Base-by-base conservation (phyloP, 2,888 invertebrate species). In the Aplocera efformata region DNA sequence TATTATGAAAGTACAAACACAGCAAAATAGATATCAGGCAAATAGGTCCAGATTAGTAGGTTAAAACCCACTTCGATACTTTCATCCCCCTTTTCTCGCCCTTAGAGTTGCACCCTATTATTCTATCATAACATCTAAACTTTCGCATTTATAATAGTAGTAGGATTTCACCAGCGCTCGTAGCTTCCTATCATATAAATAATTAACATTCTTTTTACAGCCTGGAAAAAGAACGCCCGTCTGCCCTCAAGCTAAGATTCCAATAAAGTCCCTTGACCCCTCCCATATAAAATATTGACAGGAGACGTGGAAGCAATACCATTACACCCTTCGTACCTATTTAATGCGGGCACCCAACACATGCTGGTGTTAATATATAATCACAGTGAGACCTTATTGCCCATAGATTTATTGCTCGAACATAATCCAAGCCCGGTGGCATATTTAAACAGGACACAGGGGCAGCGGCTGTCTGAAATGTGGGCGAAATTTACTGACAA, bases 391-490 rank as follows among this genome's bases (percentile, higher is more conserved):
- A 53, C 49, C 47, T 49, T 48, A 56, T 52, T 46, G 46, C 61
- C 64, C 62, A 64, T 65, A 67, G 70, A 80, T 80, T 78, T 79
- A 79, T 74, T 37, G 65, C 58, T 43, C 37, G 55, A 53, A 63
- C 61, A 72, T 73, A 72, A 78, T 72, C 63, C 67, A 47, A 48
- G 48, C 46, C 51, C 53, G 57, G 55, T 41, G 53, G 73, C 68
- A 76, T 76, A 66, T 63, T 33, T 26, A 43, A 48, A 32, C 23
- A 44, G 42, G 17, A 8, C 9, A 5, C 13, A 5, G 13, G 3
- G 13, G 13, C 13, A 5, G 13, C 13, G 13, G 13, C 13, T 2
- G 2, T 5, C 13, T 3, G 5, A 17, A 17, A 17, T 17, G 13
- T 17, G 3, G 13, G 13, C 13, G 13, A 17, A 17, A 17, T 17